phyloP scores from a whole-genome alignment of 2,797 vertebrate genomes.

The Picus viridis region DNA sequence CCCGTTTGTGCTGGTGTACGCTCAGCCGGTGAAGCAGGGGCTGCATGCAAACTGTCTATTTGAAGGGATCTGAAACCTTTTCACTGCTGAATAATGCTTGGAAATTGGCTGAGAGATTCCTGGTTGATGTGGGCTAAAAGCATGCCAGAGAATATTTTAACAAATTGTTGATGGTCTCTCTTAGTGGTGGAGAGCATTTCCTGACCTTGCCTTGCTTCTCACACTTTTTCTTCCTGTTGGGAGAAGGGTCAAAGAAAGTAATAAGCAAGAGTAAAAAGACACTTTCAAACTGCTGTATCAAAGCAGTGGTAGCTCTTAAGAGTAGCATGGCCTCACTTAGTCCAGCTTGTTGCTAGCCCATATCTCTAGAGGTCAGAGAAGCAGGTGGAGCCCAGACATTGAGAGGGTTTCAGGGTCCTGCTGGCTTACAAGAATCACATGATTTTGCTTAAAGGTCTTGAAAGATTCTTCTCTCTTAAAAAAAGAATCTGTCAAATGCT shows the following conservation, averaged over 20 bases:
- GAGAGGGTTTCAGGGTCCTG: neutral
- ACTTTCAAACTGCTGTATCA: neutral
- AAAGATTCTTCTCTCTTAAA: neutral
- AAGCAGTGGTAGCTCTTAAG: neutral
- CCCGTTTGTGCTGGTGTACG: slow-evolving; percentile 8
- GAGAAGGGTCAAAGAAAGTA: neutral
- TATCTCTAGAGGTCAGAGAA: neutral
- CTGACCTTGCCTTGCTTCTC: slow-evolving; percentile 13
- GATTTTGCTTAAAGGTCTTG: neutral
- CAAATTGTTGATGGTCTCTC: neutral
- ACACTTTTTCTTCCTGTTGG: neutral
- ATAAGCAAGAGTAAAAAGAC: neutral
- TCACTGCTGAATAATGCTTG: slow-evolving; percentile 6
- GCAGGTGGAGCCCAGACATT: neutral
- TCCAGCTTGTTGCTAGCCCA: neutral
- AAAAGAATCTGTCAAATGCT: neutral
- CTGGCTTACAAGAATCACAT: neutral
- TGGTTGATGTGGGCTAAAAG: neutral
- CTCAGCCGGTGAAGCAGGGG: neutral
- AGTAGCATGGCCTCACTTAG: neutral
- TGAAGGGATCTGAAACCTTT: slow-evolving; percentile 19
- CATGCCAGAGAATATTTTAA: slow-evolving; percentile 14
- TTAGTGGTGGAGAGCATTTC: neutral
- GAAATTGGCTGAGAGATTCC: neutral
- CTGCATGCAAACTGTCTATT: slow-evolving; percentile 20